These are phyloP conservation scores for Neogale vison DNA, from an alignment of 2,113 vertebrate genomes.

Conservation along the genomic window DNA sequence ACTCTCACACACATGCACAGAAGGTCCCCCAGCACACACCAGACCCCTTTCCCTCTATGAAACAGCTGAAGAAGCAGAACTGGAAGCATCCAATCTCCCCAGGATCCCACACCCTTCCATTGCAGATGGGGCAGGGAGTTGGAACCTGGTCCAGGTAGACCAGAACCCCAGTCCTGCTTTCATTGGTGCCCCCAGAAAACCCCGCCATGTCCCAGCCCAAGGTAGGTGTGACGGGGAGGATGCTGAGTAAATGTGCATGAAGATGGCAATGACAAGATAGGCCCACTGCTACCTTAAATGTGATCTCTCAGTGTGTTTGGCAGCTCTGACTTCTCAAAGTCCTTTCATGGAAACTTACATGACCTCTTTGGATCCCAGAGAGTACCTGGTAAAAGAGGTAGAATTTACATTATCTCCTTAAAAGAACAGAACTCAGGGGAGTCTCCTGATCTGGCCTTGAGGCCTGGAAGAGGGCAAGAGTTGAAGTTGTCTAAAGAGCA, in stretches of 20 bases:
- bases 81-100: not conserved
- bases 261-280: not conserved
- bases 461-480: not conserved
- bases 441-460: not conserved
- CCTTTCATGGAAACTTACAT: not conserved
- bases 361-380: not conserved
- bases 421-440: not conserved
- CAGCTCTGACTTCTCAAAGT: not conserved
- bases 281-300: not conserved
- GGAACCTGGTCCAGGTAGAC: not conserved
- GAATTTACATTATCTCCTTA: not conserved
- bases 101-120: not conserved
- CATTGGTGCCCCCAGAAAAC: not conserved
- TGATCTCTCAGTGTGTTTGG: not conserved
- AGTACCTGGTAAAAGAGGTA: not conserved
- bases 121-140: not conserved
- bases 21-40: too few relatives aligned
- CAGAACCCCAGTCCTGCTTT: too few relatives aligned
- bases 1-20: too few relatives aligned
- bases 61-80: not conserved
- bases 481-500: not conserved
- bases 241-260: not conserved
- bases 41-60: not conserved
- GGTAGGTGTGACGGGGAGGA: not conserved
- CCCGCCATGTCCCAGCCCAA: not conserved